Conservation (phyloP, 2,113 vertebrate genomes). For the Apeltes quadracus region DNA sequence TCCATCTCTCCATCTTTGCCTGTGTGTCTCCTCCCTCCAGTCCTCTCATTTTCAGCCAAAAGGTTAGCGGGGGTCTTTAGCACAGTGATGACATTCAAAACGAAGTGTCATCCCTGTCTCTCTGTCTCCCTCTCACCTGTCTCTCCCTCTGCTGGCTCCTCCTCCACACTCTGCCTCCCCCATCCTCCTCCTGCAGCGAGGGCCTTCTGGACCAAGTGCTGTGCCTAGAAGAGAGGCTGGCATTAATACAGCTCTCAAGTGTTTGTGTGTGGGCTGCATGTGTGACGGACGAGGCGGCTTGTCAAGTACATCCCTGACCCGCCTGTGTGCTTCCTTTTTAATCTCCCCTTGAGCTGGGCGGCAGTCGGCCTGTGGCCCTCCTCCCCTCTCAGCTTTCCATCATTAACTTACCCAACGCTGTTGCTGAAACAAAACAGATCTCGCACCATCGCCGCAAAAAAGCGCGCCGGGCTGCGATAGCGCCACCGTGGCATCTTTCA, state of each 20-base stretch:
- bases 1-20: conserved; percentile 48
- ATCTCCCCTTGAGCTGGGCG: conserved; percentile 64
- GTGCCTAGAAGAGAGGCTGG: conserved; percentile 66
- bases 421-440: conserved; percentile 5
- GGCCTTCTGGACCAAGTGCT: conserved; percentile 74
- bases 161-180: conserved; percentile 39
- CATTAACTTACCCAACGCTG: neutral
- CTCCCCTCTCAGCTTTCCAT: neutral
- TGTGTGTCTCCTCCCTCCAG: conserved; percentile 25
- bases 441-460: neutral
- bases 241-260: conserved; percentile 63
- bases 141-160: conserved; percentile 40
- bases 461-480: conserved; percentile 25
- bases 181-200: conserved; percentile 64
- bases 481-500: conserved; percentile 25
- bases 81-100: conserved; percentile 74
- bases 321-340: conserved; percentile 52
- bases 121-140: conserved; percentile 59
- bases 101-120: conserved; percentile 69
- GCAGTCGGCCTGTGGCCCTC: conserved; percentile 14
- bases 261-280: conserved; percentile 63
- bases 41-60: conserved; percentile 69
- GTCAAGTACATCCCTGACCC: conserved; percentile 66
- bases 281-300: conserved; percentile 40
- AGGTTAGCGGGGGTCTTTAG: conserved; percentile 76